Base-by-base conservation (phyloP, 1,140 invertebrate species). In the Plectus sambesii region DNA sequence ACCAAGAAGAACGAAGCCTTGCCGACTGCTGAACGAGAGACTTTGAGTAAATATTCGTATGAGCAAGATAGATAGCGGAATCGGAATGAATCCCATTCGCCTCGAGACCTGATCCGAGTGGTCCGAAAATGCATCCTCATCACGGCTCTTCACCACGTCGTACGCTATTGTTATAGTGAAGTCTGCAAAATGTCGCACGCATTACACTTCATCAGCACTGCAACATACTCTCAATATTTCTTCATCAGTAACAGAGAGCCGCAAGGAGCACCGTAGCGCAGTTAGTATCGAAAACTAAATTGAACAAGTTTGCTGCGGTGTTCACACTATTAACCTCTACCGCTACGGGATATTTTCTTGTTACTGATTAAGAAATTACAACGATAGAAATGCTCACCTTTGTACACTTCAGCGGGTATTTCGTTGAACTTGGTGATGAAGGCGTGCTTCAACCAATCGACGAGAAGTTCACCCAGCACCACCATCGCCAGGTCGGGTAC, bases 391-490 rank as follows among this genome's bases (percentile, higher is more conserved):
- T 84, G 87, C 64, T 90, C 94, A 64, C 93, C 87, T 45, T 81
- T 76, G 69, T 97, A 97, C 3, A 94, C 76, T 47, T 87, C 84
- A 36, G 82, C 79, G 15, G 81, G 80, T 23, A 97, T 79, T 70
- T 97, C 90, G 73, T 98, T 98, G 72, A 98, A 98, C 58, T 86
- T 79, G 4, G 82, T 83, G 48, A 87, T 83, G 60, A 87, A 87
- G n/a, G 85, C 86, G 75, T 92, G 87, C 73, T 94, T 92, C 27
- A 96, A 80, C 89, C 90, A 97, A 71, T 98, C 93, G 8, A 99
- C 88, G 12, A 89, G 71, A 29, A 96, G 76, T 74, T 98, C 92
- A 2, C 85, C 83, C 12, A 85, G 65, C 5, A 96, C 71, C 1
- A 97, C 82, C 25, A 84, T 75, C 33, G 82, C 79, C 79, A 89